Evolutionary conservation across 1,140 invertebrate species (phyloP), one percentile per base, ranked within the genome.

Genomic region (Brevipalpus yothersi): DNA sequence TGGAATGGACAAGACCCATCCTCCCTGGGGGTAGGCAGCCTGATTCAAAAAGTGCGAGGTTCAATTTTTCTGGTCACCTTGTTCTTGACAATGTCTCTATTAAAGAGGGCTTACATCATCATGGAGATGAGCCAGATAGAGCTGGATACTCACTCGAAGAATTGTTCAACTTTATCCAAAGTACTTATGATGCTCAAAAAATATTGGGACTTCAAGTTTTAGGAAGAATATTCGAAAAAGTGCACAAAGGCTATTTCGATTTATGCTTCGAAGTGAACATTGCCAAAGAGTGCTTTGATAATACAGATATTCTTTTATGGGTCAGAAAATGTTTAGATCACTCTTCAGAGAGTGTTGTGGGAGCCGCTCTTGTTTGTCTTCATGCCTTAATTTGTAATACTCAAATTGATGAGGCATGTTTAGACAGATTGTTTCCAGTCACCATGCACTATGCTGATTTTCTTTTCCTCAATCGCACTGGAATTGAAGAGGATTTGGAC

Each of bases 61-160:
- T 65, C 56, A 58, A 65, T 53, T 62, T 65, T 42, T 59, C 60
- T 41, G 64, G 64, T 41, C 9, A 41, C 41, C n/a, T 64, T 23
- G 45, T 23, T 8, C 17, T 12, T 23, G n/a, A 19, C 19, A 42
- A 66, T 19, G 56, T 58, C 23, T 54, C 64, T 51, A 19, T 54
- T 2, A 45, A 65, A 41, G 17, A 45, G 45, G 64, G 61, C 31
- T 41, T 66, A 11, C 55, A 64, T 60, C 64, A 65, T 59, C 65
- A 65, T 21, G 60, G 62, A 13, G 62, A 66, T 12, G 58, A 65
- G n/a, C 57, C 59, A 4, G 62, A 61, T 15, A 41, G 51, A 19
- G 21, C 64, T 11, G 65, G 65, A 9, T 65, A 65, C 31, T 66
- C 64, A 23, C 41, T 65, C 3, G 15, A 60, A n/a, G 64, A 64